Evolutionary conservation across 2,113 vertebrate genomes (phyloP).

Genomic region (Coturnix japonica): DNA sequence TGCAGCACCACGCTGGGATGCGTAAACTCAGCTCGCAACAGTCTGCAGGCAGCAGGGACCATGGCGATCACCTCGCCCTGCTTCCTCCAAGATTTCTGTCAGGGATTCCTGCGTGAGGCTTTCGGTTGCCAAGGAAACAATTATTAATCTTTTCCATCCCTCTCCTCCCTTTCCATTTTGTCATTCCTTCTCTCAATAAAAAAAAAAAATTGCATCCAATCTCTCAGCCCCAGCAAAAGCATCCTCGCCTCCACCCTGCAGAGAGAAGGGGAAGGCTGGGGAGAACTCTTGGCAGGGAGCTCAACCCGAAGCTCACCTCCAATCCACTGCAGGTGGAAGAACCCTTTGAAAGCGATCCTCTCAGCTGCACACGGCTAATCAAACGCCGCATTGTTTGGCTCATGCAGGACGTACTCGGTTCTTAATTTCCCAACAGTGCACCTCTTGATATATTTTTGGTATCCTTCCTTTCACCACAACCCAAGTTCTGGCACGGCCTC

Average conservation of each 20-base stretch:
- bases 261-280: not conserved
- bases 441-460: not conserved
- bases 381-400: constrained; percentile 24
- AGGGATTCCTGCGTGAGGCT: constrained; percentile 38
- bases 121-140: constrained; percentile 66
- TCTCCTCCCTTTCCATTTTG: constrained; percentile 26
- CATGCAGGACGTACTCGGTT: not conserved
- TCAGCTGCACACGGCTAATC: constrained; percentile 18
- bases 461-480: not conserved
- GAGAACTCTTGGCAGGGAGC: not conserved
- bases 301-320: not conserved
- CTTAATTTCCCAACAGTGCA: not conserved
- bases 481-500: not conserved
- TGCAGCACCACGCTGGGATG: constrained; percentile 26
- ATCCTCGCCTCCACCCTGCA: not conserved
- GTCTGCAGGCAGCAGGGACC: constrained; percentile 26
- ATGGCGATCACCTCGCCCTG: not conserved
- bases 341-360: constrained; percentile 1
- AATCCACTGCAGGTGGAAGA: not conserved
- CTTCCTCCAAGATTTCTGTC: constrained; percentile 42
- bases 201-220: not conserved
- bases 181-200: not conserved
- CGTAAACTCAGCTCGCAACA: constrained; percentile 38
- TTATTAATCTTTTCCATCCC: constrained; percentile 49
- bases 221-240: not conserved